Evolutionary conservation across 2,113 vertebrate species (phyloP).

Genomic region (Coptodon bakossiorum): DNA sequence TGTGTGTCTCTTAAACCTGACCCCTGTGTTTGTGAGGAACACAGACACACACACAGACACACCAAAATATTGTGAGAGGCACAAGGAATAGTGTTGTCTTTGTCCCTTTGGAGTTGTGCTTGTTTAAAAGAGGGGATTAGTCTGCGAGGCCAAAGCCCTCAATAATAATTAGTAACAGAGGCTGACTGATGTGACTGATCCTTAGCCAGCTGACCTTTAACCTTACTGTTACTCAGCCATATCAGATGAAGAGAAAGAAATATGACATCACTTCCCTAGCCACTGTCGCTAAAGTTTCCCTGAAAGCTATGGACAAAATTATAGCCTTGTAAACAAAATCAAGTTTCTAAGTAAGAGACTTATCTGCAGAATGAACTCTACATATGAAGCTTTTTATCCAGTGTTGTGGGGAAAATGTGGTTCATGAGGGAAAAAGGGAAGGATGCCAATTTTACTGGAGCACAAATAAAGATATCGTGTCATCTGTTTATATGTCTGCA

Average conservation of each 20-base stretch:
- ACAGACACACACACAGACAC: background rate
- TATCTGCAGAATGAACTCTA: background rate
- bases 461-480: background rate
- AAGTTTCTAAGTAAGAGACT: background rate
- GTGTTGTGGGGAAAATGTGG: background rate
- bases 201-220: slow-evolving; percentile 55
- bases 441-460: background rate
- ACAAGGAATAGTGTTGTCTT: slow-evolving; percentile 58
- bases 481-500: background rate
- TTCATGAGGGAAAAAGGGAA: background rate
- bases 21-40: background rate
- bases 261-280: slow-evolving; percentile 50
- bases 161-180: slow-evolving; percentile 66
- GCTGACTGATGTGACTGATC: slow-evolving; percentile 64
- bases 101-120: slow-evolving; percentile 48
- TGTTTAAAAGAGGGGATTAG: slow-evolving; percentile 20
- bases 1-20: slow-evolving; percentile 16
- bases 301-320: background rate
- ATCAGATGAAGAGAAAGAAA: slow-evolving; percentile 23
- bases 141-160: slow-evolving; percentile 36
- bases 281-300: background rate
- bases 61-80: background rate
- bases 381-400: background rate
- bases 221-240: slow-evolving; percentile 19
- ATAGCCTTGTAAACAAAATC: background rate